These are phyloP conservation scores for Apotomis turbidana DNA, from an alignment of 2,888 invertebrate species.

Conservation along the genomic window DNA sequence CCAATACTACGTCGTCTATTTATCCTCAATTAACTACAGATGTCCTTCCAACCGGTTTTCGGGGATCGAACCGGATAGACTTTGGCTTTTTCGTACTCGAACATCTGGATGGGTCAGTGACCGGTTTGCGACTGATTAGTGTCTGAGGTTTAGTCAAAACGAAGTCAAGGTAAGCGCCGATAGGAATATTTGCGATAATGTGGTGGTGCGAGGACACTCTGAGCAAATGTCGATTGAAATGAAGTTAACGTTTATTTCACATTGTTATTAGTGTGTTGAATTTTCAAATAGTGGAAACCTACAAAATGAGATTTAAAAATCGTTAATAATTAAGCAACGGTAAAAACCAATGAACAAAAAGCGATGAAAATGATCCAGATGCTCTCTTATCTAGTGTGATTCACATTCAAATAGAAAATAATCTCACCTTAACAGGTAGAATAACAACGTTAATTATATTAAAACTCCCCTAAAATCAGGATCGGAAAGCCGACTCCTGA, in stretches of 20 bases:
- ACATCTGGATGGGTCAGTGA: slow-evolving; percentile 43
- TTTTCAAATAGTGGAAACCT: no score
- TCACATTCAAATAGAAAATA: no score
- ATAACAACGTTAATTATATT: neutral
- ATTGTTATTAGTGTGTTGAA: no score
- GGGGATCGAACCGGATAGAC: slow-evolving; percentile 52
- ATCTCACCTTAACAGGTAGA: no score
- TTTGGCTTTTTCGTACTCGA: slow-evolving; percentile 42
- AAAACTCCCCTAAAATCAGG: neutral
- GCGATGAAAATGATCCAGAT: no score
- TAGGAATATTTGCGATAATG: slow-evolving; percentile 8
- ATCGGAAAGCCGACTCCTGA: neutral
- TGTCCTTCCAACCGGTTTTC: slow-evolving; percentile 54
- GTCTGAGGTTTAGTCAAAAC: neutral
- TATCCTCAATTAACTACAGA: neutral
- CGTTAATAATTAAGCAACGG: no score
- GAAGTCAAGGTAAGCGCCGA: neutral
- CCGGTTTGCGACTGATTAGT: slow-evolving; percentile 36
- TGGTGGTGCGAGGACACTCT: neutral
- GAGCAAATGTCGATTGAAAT: neutral
- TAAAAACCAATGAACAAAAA: no score
- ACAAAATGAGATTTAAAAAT: no score
- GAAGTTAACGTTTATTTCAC: neutral
- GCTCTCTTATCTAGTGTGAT: no score
- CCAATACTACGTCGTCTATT: no score